Base-by-base conservation (phyloP, 37 sponge, comb jelly and placozoan genomes). In the Lycopodina hypogea region DNA sequence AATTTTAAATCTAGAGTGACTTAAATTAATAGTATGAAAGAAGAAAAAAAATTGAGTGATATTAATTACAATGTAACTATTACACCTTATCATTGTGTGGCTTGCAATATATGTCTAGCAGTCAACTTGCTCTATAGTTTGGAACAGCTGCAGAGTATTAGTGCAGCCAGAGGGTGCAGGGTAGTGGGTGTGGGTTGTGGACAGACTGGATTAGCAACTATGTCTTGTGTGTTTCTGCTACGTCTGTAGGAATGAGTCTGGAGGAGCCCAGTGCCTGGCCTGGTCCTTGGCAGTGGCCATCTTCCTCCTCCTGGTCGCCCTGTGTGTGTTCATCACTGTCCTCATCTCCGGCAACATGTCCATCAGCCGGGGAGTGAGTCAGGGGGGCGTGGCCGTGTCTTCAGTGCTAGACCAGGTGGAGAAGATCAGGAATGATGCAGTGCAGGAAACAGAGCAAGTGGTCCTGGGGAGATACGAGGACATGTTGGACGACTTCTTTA, bases 341-440 rank as follows among this genome's bases (percentile, higher is more conserved):
- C 66, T 82, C 21, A 73, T 88, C 23, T 42, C 66, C 22, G 88
- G 78, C 1, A 88, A 77, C 78, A 26, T 52, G 53, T 68, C 72
- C 74, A 55, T 78, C 45, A 78, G 42, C 36, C 38, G n/a, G 22
- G 88, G 88, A 19, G 79, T 83, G 11, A 9, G 38, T 0, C 19
- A 66, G 59, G 77, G 83, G 11, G 40, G 62, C 56, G 42, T 2
- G 39, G 78, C 66, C 0, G 74, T 78, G 29, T 40, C 41, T 3
- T 8, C 23, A 3, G 51, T 72, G 18, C 39, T 88, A 7, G 74
- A 83, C 2, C 56, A 83, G 71, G 40, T 72, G 36, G 57, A 45
- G 22, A 30, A 56, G 33, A 3, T 79, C 24, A 79, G 69, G 35
- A 36, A 68, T n/a, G 17, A 66, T 23, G 36, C 80, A 6, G 9